A percentile compares a stretch with the other conserved stretches of the same genome.
Conservation (phyloP, 2,888 invertebrate genomes). For the Boloria euphrosyne region DNA sequence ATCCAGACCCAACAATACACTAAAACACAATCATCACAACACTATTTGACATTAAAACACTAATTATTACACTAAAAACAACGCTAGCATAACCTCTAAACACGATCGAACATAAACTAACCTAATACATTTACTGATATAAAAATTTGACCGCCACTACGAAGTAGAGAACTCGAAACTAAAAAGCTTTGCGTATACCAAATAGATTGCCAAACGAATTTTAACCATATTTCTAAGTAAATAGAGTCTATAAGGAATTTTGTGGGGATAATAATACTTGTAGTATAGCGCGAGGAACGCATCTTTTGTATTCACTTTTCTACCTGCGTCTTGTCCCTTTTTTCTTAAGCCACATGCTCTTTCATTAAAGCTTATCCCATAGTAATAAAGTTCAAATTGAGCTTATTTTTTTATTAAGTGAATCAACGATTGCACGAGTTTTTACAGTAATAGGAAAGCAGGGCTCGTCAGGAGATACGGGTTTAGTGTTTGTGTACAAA, state of each 20-base stretch:
- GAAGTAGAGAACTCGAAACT: conserved; percentile 48
- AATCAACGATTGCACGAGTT: conserved; percentile 40
- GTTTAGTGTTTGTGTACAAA: conserved; percentile 14
- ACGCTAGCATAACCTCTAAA: conserved; percentile 50
- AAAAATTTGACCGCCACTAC: conserved; percentile 76
- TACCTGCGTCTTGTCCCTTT: conserved; percentile 77
- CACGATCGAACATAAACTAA: conserved; percentile 67
- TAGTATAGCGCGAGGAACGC: conserved; percentile 53
- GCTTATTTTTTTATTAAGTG: conserved; percentile 8
- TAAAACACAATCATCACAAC: conserved; percentile 39
- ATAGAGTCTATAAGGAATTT: conserved; percentile 38
- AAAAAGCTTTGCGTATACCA: conserved; percentile 17
- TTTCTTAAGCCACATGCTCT: conserved; percentile 55
- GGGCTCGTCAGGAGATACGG: conserved; percentile 36
- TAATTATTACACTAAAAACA: conserved; percentile 46
- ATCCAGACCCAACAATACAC: conserved; percentile 36
- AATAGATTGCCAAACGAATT: conserved; percentile 41
- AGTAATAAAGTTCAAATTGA: conserved; percentile 46
- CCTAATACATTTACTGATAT: conserved; percentile 65
- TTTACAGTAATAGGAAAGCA: conserved; percentile 40
- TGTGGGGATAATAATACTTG: conserved; percentile 25
- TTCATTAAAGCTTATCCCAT: conserved; percentile 40
- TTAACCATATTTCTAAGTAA: conserved; percentile 43
- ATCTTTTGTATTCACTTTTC: conserved; percentile 72
- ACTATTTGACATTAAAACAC: conserved; percentile 40